A percentile compares a stretch with the other conserved stretches of the same genome.
Conservation (phyloP, 1,140 invertebrate genomes). For the Leguminivora glycinivorella region DNA sequence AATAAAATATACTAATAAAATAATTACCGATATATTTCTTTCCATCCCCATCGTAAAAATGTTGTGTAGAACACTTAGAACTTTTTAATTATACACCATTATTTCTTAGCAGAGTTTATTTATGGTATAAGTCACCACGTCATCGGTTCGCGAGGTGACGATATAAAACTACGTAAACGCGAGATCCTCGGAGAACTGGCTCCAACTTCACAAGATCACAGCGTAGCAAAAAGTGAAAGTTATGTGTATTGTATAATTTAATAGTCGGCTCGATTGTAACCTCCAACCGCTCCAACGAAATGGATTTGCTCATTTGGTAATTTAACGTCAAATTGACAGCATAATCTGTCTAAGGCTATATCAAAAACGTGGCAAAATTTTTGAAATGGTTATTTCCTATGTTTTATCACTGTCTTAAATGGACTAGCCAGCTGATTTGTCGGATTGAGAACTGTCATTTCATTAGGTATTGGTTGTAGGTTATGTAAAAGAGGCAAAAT, state of each 20-base stretch:
- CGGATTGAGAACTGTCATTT: not conserved
- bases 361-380: not conserved
- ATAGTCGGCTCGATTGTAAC: slow-evolving; percentile 5
- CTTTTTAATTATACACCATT: not conserved
- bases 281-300: slow-evolving; percentile 2
- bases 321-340: slow-evolving; percentile 8
- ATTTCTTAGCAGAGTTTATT: slow-evolving; percentile 10
- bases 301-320: not conserved
- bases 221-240: slow-evolving; percentile 23
- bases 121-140: not conserved
- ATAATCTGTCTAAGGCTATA: not conserved
- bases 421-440: not conserved
- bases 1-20: slow-evolving; percentile 5
- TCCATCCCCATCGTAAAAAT: slow-evolving; percentile 9
- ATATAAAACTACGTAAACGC: not conserved
- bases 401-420: not conserved
- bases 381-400: not conserved
- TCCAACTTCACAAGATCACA: slow-evolving; percentile 4
- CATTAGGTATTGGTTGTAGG: not conserved
- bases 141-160: not conserved
- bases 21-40: slow-evolving; percentile 10
- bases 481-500: slow-evolving; percentile 17
- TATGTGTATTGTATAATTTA: slow-evolving; percentile 9
- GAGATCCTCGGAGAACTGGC: not conserved
- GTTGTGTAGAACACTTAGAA: not conserved